These are phyloP conservation scores for Lytechinus pictus DNA, from an alignment of 35 echinoderm and acorn worm genomes.

Conservation along the genomic window DNA sequence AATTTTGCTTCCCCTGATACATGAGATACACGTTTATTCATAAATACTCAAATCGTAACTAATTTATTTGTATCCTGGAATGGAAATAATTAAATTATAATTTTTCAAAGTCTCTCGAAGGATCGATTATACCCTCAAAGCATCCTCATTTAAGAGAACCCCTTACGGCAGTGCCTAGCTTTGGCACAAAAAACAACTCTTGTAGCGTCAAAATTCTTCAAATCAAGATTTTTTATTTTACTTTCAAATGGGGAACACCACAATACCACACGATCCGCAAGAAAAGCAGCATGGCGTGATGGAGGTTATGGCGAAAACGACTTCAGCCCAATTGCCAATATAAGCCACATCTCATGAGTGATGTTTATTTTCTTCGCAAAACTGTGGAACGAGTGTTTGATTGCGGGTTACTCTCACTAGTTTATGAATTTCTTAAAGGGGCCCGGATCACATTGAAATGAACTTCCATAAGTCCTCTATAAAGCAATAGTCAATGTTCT, in stretches of 20 bases:
- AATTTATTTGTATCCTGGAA: neutral
- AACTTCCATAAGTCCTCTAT: too few relatives aligned
- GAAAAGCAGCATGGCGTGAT: neutral
- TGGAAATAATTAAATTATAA: neutral
- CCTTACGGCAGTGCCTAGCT: neutral
- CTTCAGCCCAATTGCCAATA: conserved; percentile 4
- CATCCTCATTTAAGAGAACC: neutral
- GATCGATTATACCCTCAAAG: neutral
- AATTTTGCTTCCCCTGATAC: neutral
- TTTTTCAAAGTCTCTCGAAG: neutral
- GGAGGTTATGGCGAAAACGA: neutral
- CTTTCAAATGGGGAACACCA: neutral
- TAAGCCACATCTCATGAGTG: neutral
- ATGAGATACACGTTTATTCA: too few relatives aligned
- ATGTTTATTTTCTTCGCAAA: conserved; percentile 6
- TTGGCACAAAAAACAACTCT: neutral
- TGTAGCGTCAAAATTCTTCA: neutral
- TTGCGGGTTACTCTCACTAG: neutral
- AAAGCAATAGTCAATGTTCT: too few relatives aligned
- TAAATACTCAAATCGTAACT: too few relatives aligned
- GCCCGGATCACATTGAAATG: too few relatives aligned
- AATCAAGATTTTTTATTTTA: neutral
- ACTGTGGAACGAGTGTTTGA: neutral
- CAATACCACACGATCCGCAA: neutral
- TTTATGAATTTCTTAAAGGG: neutral